These are phyloP conservation scores for Leucosticte australis DNA, from an alignment of 2,113 vertebrate species.

Conservation along the genomic window DNA sequence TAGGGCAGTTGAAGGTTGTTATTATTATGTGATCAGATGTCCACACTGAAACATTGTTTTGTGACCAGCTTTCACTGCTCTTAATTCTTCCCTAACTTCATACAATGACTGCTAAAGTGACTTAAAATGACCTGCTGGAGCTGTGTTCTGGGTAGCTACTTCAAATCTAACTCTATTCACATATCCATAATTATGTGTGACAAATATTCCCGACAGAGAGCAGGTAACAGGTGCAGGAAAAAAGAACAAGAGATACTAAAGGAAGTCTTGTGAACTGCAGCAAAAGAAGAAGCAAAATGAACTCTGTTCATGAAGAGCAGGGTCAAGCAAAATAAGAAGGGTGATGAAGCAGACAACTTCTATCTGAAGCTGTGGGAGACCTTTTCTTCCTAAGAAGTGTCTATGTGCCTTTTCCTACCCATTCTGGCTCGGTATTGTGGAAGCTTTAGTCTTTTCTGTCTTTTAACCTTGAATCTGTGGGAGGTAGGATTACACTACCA, in stretches of 20 bases:
- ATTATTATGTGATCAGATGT: not conserved
- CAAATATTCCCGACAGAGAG: not conserved
- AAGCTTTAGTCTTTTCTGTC: not conserved
- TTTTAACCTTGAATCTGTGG: not conserved
- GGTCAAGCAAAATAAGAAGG: not conserved
- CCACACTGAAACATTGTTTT: not conserved
- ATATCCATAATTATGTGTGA: not conserved
- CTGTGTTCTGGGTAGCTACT: not conserved
- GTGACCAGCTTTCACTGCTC: not conserved
- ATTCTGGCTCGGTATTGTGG: not conserved
- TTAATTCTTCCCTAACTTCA: not conserved
- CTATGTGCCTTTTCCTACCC: not conserved
- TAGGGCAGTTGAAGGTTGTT: not conserved
- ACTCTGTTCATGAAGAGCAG: not conserved
- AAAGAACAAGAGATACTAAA: not conserved
- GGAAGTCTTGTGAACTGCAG: not conserved
- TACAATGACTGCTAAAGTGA: not conserved
- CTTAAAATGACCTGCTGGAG: not conserved
- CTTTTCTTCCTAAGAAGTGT: not conserved
- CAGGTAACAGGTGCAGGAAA: not conserved
- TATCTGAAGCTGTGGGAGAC: not conserved
- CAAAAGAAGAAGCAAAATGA: not conserved
- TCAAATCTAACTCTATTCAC: not conserved
- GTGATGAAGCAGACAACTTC: not conserved
- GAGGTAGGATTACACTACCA: not conserved